Conservation (phyloP, 2,113 vertebrate genomes). For the Terrapene triunguis region DNA sequence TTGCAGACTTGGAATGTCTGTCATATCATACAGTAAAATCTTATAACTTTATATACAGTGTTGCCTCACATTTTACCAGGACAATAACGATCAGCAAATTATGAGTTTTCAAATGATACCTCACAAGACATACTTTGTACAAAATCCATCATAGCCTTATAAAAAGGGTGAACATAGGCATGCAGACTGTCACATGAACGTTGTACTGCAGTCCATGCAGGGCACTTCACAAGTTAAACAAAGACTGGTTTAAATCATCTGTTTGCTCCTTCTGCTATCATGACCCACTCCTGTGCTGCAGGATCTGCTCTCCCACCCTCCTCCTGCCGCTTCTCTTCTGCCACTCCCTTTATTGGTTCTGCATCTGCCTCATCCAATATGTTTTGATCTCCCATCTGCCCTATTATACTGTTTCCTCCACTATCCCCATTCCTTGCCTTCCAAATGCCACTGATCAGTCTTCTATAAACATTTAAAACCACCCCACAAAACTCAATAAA, state of each 20-base stretch:
- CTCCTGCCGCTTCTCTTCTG: background rate
- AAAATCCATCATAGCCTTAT: too few species aligned
- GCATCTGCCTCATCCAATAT: accelerated
- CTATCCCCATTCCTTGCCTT: background rate
- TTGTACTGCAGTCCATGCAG: too few species aligned
- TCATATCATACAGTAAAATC: too few species aligned
- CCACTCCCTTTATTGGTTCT: accelerated
- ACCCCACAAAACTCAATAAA: background rate
- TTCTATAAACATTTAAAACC: background rate
- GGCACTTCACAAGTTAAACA: accelerated
- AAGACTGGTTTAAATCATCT: accelerated
- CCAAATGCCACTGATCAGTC: background rate
- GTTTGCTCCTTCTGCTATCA: accelerated
- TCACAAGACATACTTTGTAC: too few species aligned
- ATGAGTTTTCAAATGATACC: too few species aligned
- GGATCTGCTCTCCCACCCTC: background rate
- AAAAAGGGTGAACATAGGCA: too few species aligned
- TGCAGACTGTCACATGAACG: too few species aligned
- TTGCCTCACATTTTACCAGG: too few species aligned
- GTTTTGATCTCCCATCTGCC: accelerated
- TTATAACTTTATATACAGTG: too few species aligned
- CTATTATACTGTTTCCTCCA: accelerated
- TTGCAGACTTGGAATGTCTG: too few species aligned
- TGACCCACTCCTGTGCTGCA: accelerated
- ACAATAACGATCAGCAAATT: too few species aligned